Conservation (phyloP, 92 coral and sea anemone species). For the Epizoanthus ramosus region DNA sequence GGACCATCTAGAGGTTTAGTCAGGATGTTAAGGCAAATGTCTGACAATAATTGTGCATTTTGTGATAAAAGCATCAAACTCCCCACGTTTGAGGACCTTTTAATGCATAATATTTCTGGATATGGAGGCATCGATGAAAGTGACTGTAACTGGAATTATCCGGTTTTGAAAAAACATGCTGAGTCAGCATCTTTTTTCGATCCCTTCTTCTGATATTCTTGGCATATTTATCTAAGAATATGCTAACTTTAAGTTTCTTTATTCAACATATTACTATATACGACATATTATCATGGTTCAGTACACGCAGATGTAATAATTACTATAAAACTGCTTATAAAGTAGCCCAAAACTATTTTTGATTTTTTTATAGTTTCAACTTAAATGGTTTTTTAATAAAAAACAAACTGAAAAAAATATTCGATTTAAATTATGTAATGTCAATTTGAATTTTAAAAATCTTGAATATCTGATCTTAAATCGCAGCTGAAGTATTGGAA, state of each 20-base stretch:
- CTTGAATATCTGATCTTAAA: no score
- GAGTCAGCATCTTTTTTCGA: constrained; percentile 42
- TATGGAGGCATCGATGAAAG: constrained; percentile 47
- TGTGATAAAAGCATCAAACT: constrained; percentile 47
- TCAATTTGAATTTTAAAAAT: constrained; percentile 18
- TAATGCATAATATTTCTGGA: constrained; percentile 42
- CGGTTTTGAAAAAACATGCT: constrained; percentile 36
- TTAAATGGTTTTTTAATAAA: no score
- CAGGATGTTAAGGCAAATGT: no score
- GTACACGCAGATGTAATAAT: constrained; percentile 4
- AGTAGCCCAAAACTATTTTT: no score
- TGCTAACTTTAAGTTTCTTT: constrained; percentile 16
- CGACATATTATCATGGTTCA: constrained; percentile 20
- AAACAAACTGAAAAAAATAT: not conserved
- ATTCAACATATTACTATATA: constrained; percentile 8
- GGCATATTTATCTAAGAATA: constrained; percentile 20
- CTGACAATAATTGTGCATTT: constrained; percentile 46
- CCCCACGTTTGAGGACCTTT: constrained; percentile 39
- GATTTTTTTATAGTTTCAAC: no score
- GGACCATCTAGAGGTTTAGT: no score
- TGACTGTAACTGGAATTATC: constrained; percentile 29
- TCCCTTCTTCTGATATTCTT: not conserved
- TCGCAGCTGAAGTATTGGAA: no score
- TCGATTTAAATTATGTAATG: not conserved
- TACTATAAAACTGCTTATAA: constrained; percentile 3